Base-by-base conservation (phyloP, 2,797 vertebrate genomes). In the Geotrypetes seraphini region DNA sequence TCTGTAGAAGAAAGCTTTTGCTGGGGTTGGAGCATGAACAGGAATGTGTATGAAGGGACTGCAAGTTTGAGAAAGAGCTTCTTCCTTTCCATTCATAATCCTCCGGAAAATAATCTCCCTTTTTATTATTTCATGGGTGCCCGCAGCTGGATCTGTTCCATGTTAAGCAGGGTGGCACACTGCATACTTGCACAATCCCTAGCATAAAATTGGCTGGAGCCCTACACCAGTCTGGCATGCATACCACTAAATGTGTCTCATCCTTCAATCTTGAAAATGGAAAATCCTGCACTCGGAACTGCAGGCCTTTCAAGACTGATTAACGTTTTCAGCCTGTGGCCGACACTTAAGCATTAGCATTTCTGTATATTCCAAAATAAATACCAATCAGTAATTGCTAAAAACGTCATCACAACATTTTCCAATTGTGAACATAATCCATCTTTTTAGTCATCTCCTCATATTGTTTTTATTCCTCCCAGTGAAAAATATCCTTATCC, bases 91-190 rank as follows among this genome's bases (percentile, higher is more conserved):
- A 36, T 43, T 66, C 72, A 68, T 16, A 59, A 59, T 50, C 35
- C 20, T 63, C 59, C 63, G 47, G 52, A 63, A 67, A 67, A 66
- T 57, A 71, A 63, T 47, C 49, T 54, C 56, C 49, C 69, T 69
- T 57, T 58, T 71, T 68, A 45, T 75, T 13, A 13, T 48, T 73
- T 73, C 65, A 71, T 73, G 73, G 58, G 73, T 53, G 63, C 67
- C 36, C 60, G 43, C 63, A 71, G 59, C 31, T 63, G 50, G 50
- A 64, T 43, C 63, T 2, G 12, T 21, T 57, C 38, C 43, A 28
- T 43, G 56, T 50, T 4, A 57, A 34, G 55, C 45, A 58, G 25
- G 46, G 43, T 58, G 66, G 53, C 52, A 39, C 16, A 53, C 36
- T 2, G 27, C 16, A 65, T 52, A 56, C 32, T 43, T n/a, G 45